Conservation (phyloP, 2,113 vertebrate species). For the Glareola pratincola region DNA sequence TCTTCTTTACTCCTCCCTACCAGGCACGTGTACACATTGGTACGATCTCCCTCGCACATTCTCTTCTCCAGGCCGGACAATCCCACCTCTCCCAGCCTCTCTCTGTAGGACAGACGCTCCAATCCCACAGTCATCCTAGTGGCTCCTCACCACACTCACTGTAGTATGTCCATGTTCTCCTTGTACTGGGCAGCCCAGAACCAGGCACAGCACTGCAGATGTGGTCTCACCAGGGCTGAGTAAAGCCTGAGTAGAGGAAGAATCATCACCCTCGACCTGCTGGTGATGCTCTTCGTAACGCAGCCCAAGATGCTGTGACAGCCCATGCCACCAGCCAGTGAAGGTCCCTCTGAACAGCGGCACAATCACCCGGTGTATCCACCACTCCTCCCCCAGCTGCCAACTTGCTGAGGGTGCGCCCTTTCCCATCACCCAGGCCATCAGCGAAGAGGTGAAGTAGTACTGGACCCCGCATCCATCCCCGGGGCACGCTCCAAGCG, state of each 20-base stretch:
- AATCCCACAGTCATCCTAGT: not conserved
- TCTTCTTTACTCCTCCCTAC: not conserved
- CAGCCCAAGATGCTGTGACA: not conserved
- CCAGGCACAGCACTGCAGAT: not conserved
- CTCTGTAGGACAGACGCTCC: not conserved
- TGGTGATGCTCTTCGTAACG: not conserved
- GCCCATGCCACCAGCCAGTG: not conserved
- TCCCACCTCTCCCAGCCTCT: not conserved
- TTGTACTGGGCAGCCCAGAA: not conserved
- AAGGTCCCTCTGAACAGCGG: not conserved
- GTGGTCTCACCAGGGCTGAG: not conserved
- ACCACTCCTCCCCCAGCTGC: not conserved
- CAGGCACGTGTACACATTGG: not conserved
- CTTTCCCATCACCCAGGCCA: not conserved
- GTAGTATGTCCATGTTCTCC: not conserved
- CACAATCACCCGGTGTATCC: not conserved
- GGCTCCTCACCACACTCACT: not conserved
- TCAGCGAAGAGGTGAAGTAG: not conserved
- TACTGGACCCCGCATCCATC: rapidly evolving
- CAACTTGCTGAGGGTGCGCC: not conserved
- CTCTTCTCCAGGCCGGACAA: not conserved
- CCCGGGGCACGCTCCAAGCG: not conserved
- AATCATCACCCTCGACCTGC: not conserved
- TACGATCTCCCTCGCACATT: not conserved
- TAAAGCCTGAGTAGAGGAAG: not conserved